Evolutionary conservation across 2,888 invertebrate genomes (phyloP).

Genomic region (Hemaris fuciformis): DNA sequence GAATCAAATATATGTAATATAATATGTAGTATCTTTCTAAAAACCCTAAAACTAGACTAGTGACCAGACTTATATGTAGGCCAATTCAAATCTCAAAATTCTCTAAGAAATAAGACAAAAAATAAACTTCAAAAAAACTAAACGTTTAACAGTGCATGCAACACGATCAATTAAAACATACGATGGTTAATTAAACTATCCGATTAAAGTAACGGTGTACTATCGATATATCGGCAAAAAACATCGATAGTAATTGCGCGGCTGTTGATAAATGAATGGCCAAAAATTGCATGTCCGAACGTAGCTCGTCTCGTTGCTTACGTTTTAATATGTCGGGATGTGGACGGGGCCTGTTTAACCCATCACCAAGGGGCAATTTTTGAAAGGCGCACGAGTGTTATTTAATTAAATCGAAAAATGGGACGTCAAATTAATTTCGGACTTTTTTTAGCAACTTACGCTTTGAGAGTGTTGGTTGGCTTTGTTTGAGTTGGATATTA

Average conservation of each 20-base stretch:
- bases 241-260: slow-evolving; percentile 39
- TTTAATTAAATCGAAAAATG: slow-evolving; percentile 16
- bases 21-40: too few species aligned
- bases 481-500: not conserved
- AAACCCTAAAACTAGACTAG: too few species aligned
- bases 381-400: slow-evolving; percentile 25
- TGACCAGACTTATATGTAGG: too few species aligned
- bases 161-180: slow-evolving; percentile 11
- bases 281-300: slow-evolving; percentile 79
- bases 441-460: not conserved
- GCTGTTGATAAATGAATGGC: slow-evolving; percentile 69
- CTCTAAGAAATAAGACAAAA: slow-evolving; percentile 7
- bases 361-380: slow-evolving; percentile 54
- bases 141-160: too few species aligned
- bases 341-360: slow-evolving; percentile 52
- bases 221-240: slow-evolving; percentile 44
- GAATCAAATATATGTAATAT: too few species aligned
- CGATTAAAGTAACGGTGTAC: slow-evolving; percentile 14
- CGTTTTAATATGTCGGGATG: slow-evolving; percentile 66
- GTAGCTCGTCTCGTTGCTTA: slow-evolving; percentile 67
- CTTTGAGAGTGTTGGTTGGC: not conserved
- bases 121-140: too few species aligned
- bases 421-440: slow-evolving; percentile 3
- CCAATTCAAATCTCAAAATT: too few species aligned
- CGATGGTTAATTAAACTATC: slow-evolving; percentile 14